Evolutionary conservation across 2,888 invertebrate genomes (phyloP).

Genomic region (Melolontha melolontha): DNA sequence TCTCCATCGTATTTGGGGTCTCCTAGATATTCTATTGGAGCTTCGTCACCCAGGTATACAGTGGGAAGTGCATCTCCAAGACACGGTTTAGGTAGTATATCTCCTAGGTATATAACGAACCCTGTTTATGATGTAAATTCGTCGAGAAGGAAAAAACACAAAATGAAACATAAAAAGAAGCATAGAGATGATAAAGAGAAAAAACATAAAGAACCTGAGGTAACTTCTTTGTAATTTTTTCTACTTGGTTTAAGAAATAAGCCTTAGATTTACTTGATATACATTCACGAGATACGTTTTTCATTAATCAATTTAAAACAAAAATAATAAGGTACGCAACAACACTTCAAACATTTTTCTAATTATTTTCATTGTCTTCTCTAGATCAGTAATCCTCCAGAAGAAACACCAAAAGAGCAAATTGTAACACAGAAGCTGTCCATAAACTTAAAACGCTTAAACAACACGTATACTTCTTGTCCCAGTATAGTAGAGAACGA

Average conservation of each 20-base stretch:
- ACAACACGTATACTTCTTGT: conserved; percentile 73
- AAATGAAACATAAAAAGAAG: conserved; percentile 83
- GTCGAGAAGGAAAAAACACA: conserved; percentile 66
- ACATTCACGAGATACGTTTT: no score
- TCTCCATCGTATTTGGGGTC: conserved; percentile 57
- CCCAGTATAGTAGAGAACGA: conserved; percentile 63
- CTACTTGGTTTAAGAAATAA: no score
- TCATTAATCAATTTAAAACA: no score
- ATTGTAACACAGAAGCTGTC: conserved; percentile 81
- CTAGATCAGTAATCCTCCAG: conserved; percentile 58
- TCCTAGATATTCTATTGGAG: conserved; percentile 59
- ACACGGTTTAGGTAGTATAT: conserved; percentile 70
- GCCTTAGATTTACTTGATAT: no score
- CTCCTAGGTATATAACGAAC: conserved; percentile 66
- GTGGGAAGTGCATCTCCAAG: conserved; percentile 72
- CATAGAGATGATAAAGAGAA: conserved; percentile 72
- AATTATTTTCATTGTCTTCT: no score
- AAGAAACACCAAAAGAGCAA: conserved; percentile 70
- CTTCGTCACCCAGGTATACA: conserved; percentile 66
- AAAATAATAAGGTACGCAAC: no score
- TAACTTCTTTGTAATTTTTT: conserved; percentile 49
- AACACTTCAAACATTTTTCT: no score
- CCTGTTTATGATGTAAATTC: conserved; percentile 59
- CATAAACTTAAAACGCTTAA: conserved; percentile 79
- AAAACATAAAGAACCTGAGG: conserved; percentile 62